These are phyloP conservation scores for Archivesica marissinica DNA, from an alignment of 1,140 invertebrate species.

Conservation along the genomic window DNA sequence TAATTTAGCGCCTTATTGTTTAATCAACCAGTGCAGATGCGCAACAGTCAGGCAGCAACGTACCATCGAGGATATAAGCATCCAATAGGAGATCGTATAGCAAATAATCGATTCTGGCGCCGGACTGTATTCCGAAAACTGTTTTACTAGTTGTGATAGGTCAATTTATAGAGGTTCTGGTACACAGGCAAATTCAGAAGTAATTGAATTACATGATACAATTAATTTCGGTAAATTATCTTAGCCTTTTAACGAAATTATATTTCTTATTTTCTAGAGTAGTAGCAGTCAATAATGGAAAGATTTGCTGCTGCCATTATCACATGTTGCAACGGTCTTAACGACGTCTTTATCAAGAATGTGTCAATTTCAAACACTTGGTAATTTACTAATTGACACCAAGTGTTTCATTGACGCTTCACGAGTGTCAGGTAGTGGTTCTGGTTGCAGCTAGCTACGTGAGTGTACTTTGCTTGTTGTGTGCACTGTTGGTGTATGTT, in stretches of 20 bases:
- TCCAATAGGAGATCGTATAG: constrained; percentile 31
- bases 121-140: neutral
- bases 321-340: neutral
- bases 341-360: neutral
- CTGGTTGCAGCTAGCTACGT: neutral
- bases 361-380: constrained; percentile 16
- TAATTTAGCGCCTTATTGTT: constrained; percentile 39
- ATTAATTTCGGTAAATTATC: constrained; percentile 39
- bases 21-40: constrained; percentile 6
- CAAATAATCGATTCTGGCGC: constrained; percentile 19
- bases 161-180: constrained; percentile 11
- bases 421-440: neutral
- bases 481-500: neutral
- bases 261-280: neutral
- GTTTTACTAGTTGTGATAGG: constrained; percentile 18
- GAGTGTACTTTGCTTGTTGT: neutral
- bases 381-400: constrained; percentile 30
- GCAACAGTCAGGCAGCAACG: neutral
- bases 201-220: constrained; percentile 43
- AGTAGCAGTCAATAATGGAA: neutral
- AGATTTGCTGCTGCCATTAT: neutral
- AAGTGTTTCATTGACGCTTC: neutral
- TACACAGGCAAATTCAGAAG: constrained; percentile 15
- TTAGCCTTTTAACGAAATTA: constrained; percentile 35
- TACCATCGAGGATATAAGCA: neutral